Base-by-base conservation (phyloP, 1,140 invertebrate species). In the Macrotrachela quadricornifera region DNA sequence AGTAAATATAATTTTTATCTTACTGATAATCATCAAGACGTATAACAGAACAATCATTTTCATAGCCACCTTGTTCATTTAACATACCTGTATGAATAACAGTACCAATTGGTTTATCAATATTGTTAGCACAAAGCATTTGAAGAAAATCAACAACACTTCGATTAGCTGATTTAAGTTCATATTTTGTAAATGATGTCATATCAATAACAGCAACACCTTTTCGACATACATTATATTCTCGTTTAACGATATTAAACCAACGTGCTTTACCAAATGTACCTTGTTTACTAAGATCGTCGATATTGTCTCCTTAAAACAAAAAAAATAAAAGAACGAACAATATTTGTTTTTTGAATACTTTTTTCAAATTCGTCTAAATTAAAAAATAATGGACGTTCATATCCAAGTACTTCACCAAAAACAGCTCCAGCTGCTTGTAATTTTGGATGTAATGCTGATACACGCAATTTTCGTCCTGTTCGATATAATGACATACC, bases 31-130 rank as follows among this genome's bases (percentile, higher is more conserved):
- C 76, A 0, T 81, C 76, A 30, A 94, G 75, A 53, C 90, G 73
- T 4, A 84, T 84, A 46, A 97, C 71, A 59, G 85, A 92, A 70
- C 88, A 95, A 71, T 99, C 92, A 67, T 95, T 96, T 72, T 96
- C 90, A 69, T 95, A 96, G 15, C 92, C 92, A 14, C 92, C 92
- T 12, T 76, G 72, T 59, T 78, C 71, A 70, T 96, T 96, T 69
- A 96, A 90, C 88, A 97, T 94, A 53, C 91, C 92, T 9, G 91
- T 95, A 62, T 96, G 91, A 58, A 92, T 85, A 54, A 96, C 90
- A 60, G 82, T 81, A 21, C 88, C 91, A 38, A 90, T 75, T 1
- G 86, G 83, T 11, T 92, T 83, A 68, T 96, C 84, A 15, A 97
- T 83, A 45, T 96, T 82, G 68, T 94, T 95, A 21, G 87, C 91